Percentiles rank a stretch among this genome's conserved stretches.
phyloP scores from a whole-genome alignment of 2,113 vertebrate genomes.

The Tachysurus vachellii region DNA sequence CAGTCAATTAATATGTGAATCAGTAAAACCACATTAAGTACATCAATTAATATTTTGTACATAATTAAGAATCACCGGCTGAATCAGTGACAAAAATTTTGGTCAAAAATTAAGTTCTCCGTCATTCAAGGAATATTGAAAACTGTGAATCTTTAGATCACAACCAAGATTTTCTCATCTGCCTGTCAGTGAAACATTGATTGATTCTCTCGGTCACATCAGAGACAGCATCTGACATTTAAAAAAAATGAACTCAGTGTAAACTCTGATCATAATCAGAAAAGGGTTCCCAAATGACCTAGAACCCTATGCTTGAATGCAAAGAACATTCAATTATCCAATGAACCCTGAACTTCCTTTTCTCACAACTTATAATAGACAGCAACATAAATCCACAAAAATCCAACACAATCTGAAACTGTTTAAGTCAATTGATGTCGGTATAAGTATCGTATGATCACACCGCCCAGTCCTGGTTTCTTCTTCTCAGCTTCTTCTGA shows the following conservation, averaged over 20 bases:
- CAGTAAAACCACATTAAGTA: neutral
- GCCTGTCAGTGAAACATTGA: neutral
- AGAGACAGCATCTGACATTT: too few relatives aligned
- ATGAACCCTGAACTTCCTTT: neutral
- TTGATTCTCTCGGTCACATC: neutral
- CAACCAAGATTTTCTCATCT: neutral
- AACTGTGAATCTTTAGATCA: neutral
- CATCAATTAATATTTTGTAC: neutral
- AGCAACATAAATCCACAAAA: neutral
- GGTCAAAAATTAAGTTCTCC: neutral
- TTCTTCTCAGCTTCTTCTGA: neutral
- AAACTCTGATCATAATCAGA: neutral
- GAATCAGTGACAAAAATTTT: neutral
- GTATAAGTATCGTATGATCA: neutral
- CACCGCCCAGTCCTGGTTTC: neutral
- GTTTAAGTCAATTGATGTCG: neutral
- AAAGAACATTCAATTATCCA: neutral
- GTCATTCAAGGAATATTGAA: neutral
- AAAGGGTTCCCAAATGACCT: neutral
- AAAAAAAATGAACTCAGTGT: too few relatives aligned
- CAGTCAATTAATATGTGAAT: neutral
- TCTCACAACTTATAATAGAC: neutral
- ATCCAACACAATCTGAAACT: neutral
- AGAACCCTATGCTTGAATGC: neutral
- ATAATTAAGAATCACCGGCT: neutral